A percentile compares a stretch with the other conserved stretches of the same genome.
Conservation (phyloP, 2,113 vertebrate genomes). For the Thalassarche chlororhynchos region DNA sequence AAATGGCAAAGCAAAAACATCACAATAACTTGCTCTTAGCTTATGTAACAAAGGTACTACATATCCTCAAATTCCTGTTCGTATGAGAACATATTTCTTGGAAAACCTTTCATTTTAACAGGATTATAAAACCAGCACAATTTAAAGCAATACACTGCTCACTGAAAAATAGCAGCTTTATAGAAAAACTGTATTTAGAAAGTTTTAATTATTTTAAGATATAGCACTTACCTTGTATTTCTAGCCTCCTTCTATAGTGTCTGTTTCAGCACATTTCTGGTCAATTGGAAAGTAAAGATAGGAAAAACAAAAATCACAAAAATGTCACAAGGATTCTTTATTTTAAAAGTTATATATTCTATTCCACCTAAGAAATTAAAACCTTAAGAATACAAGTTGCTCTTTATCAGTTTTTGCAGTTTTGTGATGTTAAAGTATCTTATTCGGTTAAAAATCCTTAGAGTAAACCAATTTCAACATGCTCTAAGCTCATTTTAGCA, state of each 20-base stretch:
- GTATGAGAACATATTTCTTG: not conserved
- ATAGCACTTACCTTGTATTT: constrained; percentile 25
- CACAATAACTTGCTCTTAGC: not conserved
- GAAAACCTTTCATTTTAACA: not conserved
- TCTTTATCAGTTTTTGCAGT: not conserved
- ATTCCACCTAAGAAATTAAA: not conserved
- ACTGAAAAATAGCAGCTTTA: not conserved
- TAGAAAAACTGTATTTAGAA: not conserved
- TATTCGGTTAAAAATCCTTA: not conserved
- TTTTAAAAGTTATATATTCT: not conserved
- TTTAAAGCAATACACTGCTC: not conserved
- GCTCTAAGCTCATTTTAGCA: not conserved
- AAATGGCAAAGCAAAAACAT: not conserved
- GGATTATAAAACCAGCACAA: not conserved
- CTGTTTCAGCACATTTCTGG: constrained; percentile 71
- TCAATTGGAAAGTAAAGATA: constrained; percentile 30
- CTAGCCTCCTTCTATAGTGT: constrained; percentile 37
- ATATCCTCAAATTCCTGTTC: not conserved
- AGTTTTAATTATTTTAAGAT: not conserved
- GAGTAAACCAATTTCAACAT: not conserved
- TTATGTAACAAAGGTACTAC: not conserved
- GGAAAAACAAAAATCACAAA: not conserved
- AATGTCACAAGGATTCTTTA: not conserved
- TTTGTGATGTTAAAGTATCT: not conserved
- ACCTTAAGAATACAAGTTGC: not conserved